Conservation (phyloP, 35 echinoderm and acorn worm genomes). For the Ophiothrix spiculata region DNA sequence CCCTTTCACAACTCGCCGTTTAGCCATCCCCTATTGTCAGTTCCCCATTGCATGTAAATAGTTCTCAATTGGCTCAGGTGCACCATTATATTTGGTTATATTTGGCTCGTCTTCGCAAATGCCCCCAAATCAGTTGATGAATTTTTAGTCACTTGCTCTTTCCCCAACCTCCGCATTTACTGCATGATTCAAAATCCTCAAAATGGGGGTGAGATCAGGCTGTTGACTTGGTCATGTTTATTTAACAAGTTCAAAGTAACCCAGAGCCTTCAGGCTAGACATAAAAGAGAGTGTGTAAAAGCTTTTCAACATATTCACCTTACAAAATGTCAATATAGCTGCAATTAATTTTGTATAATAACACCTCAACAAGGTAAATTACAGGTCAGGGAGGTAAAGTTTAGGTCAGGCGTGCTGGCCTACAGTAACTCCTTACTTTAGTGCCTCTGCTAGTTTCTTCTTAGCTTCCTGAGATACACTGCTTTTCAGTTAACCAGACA, state of each 20-base stretch:
- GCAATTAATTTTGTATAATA: neutral
- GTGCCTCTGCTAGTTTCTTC: neutral
- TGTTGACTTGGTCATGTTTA: neutral
- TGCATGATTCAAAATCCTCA: neutral
- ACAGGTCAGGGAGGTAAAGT: neutral
- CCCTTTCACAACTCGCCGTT: no score
- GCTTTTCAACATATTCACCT: neutral
- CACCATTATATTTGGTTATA: no score
- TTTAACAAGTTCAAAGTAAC: neutral
- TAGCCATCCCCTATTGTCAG: no score
- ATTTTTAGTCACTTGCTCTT: no score
- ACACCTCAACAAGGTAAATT: neutral
- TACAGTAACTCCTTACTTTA: neutral
- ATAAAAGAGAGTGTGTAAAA: neutral
- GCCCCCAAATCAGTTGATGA: no score
- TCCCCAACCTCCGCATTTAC: neutral
- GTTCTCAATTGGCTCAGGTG: no score
- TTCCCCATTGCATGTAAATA: no score
- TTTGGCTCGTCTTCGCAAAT: no score
- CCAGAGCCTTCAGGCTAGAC: neutral
- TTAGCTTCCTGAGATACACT: neutral
- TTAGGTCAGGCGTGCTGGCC: neutral
- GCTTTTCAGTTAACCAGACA: neutral
- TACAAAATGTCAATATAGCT: neutral
- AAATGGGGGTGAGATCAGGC: neutral